Evolutionary conservation across 2,113 vertebrate genomes (phyloP), one percentile per base, ranked within the genome.

Genomic region (Eurystomus gularis): DNA sequence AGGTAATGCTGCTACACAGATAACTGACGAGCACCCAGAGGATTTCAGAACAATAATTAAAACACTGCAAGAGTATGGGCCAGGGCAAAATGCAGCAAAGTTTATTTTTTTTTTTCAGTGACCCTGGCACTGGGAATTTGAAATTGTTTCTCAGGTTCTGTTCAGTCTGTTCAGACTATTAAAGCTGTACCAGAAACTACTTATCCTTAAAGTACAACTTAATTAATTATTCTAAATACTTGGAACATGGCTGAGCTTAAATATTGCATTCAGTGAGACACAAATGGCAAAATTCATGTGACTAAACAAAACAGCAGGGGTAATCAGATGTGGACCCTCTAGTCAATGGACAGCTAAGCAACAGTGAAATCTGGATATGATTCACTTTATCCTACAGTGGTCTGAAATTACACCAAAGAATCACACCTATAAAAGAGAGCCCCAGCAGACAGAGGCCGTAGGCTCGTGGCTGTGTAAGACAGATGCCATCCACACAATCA

Each of bases 21-120:
- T 83, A 92, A 88, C 29, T 55, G 51, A 92, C 39, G 35, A 78
- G 42, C 20, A 31, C 35, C 21, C 26, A 75, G 37, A 86, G 55
- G 76, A 84, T 60, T 93, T 69, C 51, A 64, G 80, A 88, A 88
- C 88, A 94, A 60, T 28, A 88, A 90, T 86, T 21, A 64, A 88
- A 93, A 80, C 16, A 29, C 55, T 86, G 64, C 33, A 70, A 86
- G 42, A 75, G 6, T 16, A 86, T 33, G 10, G 44, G 42, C 42
- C 71, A 78, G 29, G n/a, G 55, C 35, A 82, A 92, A 81, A 40
- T 61, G 20, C 64, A 80, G 44, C 16, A 84, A 86, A 70, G 44
- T 17, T 60, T 26, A 7, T 82, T 46, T 23, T 54, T 72, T 78
- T 90, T 82, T 35, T 46, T 26, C 60, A 71, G 24, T 64, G 29